Percentiles rank a stretch among this genome's conserved stretches.
Evolutionary conservation across 1,140 invertebrate genomes (phyloP).

Genomic region (Elymnias hypermnestra): DNA sequence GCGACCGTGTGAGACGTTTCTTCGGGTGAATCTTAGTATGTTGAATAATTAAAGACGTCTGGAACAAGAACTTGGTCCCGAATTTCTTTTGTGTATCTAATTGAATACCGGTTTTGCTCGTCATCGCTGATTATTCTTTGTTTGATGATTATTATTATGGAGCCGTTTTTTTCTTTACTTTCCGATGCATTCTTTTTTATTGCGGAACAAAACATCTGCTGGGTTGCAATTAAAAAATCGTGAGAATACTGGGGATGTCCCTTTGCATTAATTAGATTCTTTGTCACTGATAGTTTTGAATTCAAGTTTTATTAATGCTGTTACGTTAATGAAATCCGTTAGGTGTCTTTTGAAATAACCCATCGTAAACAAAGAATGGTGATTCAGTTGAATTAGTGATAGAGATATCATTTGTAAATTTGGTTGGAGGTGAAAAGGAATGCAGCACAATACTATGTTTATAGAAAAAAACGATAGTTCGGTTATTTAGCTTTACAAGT

Average conservation of each 20-base stretch:
- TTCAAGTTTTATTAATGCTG: slow-evolving; percentile 14
- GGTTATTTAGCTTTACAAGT: no score
- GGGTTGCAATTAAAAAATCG: slow-evolving; percentile 68
- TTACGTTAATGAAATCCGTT: slow-evolving; percentile 6
- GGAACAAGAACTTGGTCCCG: slow-evolving; percentile 55
- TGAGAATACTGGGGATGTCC: slow-evolving; percentile 47
- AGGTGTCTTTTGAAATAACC: no score
- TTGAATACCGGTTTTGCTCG: slow-evolving; percentile 70
- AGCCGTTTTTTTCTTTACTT: slow-evolving; percentile 39
- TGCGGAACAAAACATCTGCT: slow-evolving; percentile 61
- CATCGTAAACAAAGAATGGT: no score
- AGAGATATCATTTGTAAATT: no score
- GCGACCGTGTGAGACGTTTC: slow-evolving; percentile 55
- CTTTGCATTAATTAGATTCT: slow-evolving; percentile 46
- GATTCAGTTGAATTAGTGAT: no score
- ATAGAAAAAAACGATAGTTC: no score
- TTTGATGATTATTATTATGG: slow-evolving; percentile 66
- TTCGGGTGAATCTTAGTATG: slow-evolving; percentile 30
- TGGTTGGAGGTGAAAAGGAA: no score
- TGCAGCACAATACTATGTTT: no score
- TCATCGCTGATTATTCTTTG: slow-evolving; percentile 63
- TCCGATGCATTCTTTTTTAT: slow-evolving; percentile 47
- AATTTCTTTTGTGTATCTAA: slow-evolving; percentile 66
- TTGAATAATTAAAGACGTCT: slow-evolving; percentile 63
- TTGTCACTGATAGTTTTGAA: slow-evolving; percentile 13